Base-by-base conservation (phyloP, 2,797 vertebrate genomes). In the Sebastes variabilis region DNA sequence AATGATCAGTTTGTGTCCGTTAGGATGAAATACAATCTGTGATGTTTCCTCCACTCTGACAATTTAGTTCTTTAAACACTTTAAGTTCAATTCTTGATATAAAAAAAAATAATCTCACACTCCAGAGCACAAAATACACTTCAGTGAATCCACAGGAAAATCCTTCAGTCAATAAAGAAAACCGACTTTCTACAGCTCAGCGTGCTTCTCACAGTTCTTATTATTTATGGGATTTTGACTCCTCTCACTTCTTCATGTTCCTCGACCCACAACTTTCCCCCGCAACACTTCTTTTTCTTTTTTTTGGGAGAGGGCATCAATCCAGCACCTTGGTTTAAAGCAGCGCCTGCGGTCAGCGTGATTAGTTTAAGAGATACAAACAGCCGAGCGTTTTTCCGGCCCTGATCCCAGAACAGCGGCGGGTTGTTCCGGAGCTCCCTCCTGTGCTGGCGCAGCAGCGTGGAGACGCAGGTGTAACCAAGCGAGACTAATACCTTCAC, bases 401-500 rank as follows among this genome's bases (percentile, higher is more conserved):
- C 4, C 38, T 61, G 52, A 66, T 83, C 72, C 64, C 38, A 27
- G 18, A 2, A 1, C 67, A 29, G 75, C 72, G 22, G 69, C 75
- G 3, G 55, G 12, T 66, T 34, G 16, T 22, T 61, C 42, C 66
- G 46, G 34, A 55, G 42, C 20, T 30, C 71, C 70, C 24, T 61
- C 67, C 42, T 10, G 59, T 55, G 72, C 38, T 27, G 68, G 36
- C 20, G 1, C 32, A 66, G 77, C 25, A 27, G 14, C 3, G 20
- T 52, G 4, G 61, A 75, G 76, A 58, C 5, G 52, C 71, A 46
- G 65, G 20, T 73, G 25, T 34, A 72, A 82, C 80, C 79, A 59
- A 77, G 82, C 38, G 29, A 68, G 76, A 81, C 86, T 82, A 85
- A 85, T 42, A 70, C 83, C 78, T 73, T 36, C 71, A 61, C 34